These are phyloP conservation scores for Rhimphoctona megacephalus DNA, from an alignment of 2,888 invertebrate species.

Conservation along the genomic window DNA sequence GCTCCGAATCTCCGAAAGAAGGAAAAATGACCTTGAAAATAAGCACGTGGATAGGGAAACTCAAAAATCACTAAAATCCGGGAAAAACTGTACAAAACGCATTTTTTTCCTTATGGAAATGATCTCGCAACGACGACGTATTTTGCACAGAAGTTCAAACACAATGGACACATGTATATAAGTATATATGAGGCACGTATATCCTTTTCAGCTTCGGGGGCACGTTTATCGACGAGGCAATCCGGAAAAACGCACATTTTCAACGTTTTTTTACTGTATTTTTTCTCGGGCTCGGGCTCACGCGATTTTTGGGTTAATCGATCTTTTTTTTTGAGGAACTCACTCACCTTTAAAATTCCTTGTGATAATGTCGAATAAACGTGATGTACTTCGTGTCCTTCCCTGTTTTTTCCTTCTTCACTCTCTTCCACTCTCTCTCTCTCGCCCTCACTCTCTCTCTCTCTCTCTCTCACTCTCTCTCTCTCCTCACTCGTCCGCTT, in stretches of 20 bases:
- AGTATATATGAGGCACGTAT: constrained; percentile 35
- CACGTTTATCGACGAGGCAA: constrained; percentile 52
- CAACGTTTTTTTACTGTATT: neutral
- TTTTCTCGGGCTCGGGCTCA: neutral
- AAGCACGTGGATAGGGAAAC: neutral
- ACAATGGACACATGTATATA: constrained; percentile 15
- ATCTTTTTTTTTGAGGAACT: neutral
- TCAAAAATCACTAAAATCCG: neutral
- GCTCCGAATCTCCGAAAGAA: neutral
- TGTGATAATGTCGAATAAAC: constrained; percentile 43
- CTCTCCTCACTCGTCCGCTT: constrained; percentile 61
- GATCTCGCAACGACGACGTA: constrained; percentile 27
- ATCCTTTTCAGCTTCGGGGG: constrained; percentile 38
- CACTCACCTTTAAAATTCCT: constrained; percentile 52
- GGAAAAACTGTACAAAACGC: constrained; percentile 7
- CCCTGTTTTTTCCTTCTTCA: constrained; percentile 30
- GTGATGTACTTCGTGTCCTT: constrained; percentile 54
- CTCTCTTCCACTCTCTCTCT: constrained; percentile 59
- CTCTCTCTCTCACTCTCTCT: constrained; percentile 58
- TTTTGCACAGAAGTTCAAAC: constrained; percentile 8
- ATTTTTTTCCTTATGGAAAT: constrained; percentile 23
- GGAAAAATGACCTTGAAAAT: neutral
- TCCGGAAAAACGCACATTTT: constrained; percentile 35
- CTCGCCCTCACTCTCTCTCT: constrained; percentile 27
- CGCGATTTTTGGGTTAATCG: neutral